These are phyloP conservation scores for Odobenus rosmarus DNA, from an alignment of 2,113 vertebrate genomes.

Conservation along the genomic window DNA sequence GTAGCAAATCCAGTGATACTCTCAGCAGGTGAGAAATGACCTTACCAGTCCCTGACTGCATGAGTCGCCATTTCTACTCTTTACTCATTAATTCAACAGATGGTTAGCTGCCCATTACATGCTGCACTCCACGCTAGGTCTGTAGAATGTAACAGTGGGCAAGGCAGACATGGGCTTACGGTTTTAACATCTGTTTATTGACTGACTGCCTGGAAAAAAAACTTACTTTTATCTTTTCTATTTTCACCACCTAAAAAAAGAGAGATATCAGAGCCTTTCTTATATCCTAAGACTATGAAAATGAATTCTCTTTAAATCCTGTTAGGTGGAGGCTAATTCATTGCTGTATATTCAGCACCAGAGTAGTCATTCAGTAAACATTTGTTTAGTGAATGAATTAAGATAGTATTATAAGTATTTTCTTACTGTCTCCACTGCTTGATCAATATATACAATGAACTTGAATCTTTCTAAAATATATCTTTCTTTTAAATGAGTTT, in stretches of 20 bases:
- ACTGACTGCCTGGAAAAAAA: background rate
- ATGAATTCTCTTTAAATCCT: background rate
- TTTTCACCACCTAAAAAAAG: background rate
- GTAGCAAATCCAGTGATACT: slow-evolving; percentile 51
- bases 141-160: background rate
- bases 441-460: background rate
- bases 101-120: background rate
- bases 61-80: background rate
- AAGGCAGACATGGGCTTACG: background rate
- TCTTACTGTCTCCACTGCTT: background rate
- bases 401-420: background rate
- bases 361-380: background rate
- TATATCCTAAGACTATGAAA: background rate
- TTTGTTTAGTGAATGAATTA: background rate
- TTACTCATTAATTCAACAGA: background rate
- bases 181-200: background rate
- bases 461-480: slow-evolving; percentile 22
- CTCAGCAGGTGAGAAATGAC: slow-evolving; percentile 50
- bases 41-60: background rate
- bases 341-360: background rate
- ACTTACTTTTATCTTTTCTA: background rate
- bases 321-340: background rate
- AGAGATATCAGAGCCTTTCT: background rate
- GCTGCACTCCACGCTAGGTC: background rate
- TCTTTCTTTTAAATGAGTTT: background rate